Conservation (phyloP, 2,888 invertebrate species). For the Brenthis daphne region DNA sequence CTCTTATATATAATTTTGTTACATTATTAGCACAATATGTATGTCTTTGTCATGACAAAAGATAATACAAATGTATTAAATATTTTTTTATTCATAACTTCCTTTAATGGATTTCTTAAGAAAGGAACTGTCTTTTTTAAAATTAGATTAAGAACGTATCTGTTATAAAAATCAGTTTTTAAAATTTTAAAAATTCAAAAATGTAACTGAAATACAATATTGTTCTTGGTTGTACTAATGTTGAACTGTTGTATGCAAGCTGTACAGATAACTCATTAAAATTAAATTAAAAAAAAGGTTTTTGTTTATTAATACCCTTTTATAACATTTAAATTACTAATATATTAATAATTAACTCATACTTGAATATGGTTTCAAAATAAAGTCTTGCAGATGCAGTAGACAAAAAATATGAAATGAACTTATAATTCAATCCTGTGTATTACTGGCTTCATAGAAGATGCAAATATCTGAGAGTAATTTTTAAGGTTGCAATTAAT, state of each 20-base stretch:
- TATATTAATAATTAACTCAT: background rate
- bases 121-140: constrained; percentile 8
- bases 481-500: too few relatives aligned
- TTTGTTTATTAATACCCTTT: background rate
- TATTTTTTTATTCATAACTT: too few relatives aligned
- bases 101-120: background rate
- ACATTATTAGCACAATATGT: too few relatives aligned
- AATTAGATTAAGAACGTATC: background rate
- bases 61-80: too few relatives aligned
- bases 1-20: too few relatives aligned
- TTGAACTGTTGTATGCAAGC: constrained; percentile 16
- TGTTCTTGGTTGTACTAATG: constrained; percentile 10
- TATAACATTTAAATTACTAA: background rate
- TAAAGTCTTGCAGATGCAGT: too few relatives aligned
- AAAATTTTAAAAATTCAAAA: constrained; percentile 9
- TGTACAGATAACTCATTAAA: constrained; percentile 20
- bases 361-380: too few relatives aligned
- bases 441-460: too few relatives aligned
- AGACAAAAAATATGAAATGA: too few relatives aligned
- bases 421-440: too few relatives aligned
- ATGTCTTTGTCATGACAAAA: too few relatives aligned
- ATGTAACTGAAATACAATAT: constrained; percentile 1
- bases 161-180: background rate
- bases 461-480: too few relatives aligned
- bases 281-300: background rate